phyloP scores from a whole-genome alignment of 2,888 invertebrate genomes.

The Polylopha cassiicola region DNA sequence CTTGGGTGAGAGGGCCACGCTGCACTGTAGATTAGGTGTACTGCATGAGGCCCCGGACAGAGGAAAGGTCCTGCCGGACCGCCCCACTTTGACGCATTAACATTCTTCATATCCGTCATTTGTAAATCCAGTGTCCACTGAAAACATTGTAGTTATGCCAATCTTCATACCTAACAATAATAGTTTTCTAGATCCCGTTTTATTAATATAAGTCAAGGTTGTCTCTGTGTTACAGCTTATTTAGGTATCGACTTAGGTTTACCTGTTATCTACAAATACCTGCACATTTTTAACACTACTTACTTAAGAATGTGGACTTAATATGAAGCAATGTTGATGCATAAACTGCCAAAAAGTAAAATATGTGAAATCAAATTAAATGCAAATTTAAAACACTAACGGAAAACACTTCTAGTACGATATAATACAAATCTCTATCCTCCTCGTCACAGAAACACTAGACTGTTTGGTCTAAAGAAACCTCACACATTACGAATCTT shows the following conservation, averaged over 20 bases:
- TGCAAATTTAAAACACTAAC: conserved; percentile 18
- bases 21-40: conserved; percentile 71
- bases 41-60: conserved; percentile 70
- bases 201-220: too few relatives aligned
- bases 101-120: conserved; percentile 37
- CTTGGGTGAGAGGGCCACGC: conserved; percentile 75
- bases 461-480: conserved; percentile 4
- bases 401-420: conserved; percentile 13
- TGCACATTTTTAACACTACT: neutral
- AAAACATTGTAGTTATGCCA: too few relatives aligned
- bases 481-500: conserved; percentile 6
- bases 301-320: neutral
- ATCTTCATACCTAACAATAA: too few relatives aligned
- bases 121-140: too few relatives aligned
- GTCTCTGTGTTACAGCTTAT: too few relatives aligned
- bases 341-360: conserved; percentile 6
- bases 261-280: neutral
- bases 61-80: conserved; percentile 32
- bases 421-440: conserved; percentile 5
- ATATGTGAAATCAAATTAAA: conserved; percentile 7
- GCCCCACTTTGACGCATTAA: conserved; percentile 54
- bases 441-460: conserved; percentile 8
- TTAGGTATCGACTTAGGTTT: too few relatives aligned
- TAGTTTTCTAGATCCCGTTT: too few relatives aligned
- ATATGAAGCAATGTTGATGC: conserved; percentile 17